These are phyloP conservation scores for Scotopteryx bipunctaria DNA, from an alignment of 2,888 invertebrate genomes.

Conservation along the genomic window DNA sequence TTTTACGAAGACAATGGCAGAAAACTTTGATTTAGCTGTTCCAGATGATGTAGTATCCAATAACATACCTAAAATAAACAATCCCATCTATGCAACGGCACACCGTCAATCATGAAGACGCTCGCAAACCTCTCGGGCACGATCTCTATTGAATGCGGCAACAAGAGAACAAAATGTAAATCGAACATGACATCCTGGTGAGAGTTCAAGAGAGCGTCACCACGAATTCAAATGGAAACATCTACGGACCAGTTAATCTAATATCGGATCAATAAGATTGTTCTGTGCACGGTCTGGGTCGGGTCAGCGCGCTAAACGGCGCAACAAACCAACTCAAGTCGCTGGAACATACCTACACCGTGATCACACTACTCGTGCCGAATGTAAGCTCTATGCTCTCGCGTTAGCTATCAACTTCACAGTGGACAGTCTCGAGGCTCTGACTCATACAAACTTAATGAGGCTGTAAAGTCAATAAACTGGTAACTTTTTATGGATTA, in stretches of 20 bases:
- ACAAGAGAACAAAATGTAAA: conserved; percentile 68
- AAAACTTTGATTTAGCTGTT: background rate
- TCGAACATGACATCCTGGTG: conserved; percentile 78
- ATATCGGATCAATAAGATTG: conserved; percentile 72
- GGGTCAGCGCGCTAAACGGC: conserved; percentile 71
- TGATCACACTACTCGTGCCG: conserved; percentile 41
- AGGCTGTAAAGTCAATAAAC: conserved; percentile 59
- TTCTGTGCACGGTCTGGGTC: conserved; percentile 65
- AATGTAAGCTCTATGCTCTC: conserved; percentile 44
- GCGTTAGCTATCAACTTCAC: conserved; percentile 45
- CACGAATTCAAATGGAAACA: conserved; percentile 72
- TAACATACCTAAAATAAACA: conserved; percentile 16
- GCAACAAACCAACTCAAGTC: conserved; percentile 60
- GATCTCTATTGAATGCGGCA: conserved; percentile 61
- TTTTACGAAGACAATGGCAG: background rate
- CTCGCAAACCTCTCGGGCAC: conserved; percentile 53
- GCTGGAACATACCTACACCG: conserved; percentile 39
- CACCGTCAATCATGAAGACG: conserved; percentile 59
- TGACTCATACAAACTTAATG: conserved; percentile 61
- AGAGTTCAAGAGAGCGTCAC: conserved; percentile 71
- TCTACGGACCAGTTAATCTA: conserved; percentile 72
- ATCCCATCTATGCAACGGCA: conserved; percentile 33
- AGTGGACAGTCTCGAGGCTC: conserved; percentile 47
- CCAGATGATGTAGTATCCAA: background rate
- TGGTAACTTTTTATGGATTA: conserved; percentile 47